Percentiles rank a stretch among this genome's conserved stretches.
Conservation (phyloP, 2,888 invertebrate genomes). For the Protodeltote pygarga region DNA sequence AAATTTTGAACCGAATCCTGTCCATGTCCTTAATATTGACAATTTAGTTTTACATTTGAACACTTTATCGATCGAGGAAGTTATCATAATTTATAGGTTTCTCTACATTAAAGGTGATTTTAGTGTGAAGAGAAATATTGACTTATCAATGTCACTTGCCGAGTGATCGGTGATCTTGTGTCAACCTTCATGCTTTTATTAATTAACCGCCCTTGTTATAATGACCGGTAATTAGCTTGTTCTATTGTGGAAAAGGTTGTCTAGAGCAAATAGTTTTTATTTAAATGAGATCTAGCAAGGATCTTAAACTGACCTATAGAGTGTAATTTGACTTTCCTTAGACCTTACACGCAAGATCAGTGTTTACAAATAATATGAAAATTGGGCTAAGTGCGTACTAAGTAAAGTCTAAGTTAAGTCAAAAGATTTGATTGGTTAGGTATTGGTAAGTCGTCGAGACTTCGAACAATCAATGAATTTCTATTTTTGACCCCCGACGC, state of each 20-base stretch:
- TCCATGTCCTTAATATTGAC: not conserved
- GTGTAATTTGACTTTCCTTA: no score
- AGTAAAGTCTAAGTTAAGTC: no score
- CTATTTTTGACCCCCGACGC: no score
- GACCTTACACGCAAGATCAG: no score
- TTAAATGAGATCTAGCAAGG: slow-evolving; percentile 27
- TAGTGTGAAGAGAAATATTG: not conserved
- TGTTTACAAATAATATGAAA: no score
- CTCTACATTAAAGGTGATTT: no score
- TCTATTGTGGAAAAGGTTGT: slow-evolving; percentile 35
- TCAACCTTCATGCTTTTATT: slow-evolving; percentile 55
- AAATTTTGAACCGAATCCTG: no score
- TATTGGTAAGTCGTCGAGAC: no score
- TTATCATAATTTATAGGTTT: not conserved
- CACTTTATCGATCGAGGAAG: not conserved
- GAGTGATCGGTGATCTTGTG: slow-evolving; percentile 55
- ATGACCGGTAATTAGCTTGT: slow-evolving; percentile 32
- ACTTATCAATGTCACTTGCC: slow-evolving; percentile 47
- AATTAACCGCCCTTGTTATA: slow-evolving; percentile 35
- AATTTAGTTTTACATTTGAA: not conserved
- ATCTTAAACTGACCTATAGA: no score
- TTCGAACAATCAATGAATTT: no score
- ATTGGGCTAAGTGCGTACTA: no score
- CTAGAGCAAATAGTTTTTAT: slow-evolving; percentile 9
- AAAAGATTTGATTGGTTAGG: no score